A percentile compares a stretch with the other conserved stretches of the same genome.
These are phyloP conservation scores for Malurus alboscapulatus DNA, from an alignment of 2,113 vertebrate species.

Conservation along the genomic window DNA sequence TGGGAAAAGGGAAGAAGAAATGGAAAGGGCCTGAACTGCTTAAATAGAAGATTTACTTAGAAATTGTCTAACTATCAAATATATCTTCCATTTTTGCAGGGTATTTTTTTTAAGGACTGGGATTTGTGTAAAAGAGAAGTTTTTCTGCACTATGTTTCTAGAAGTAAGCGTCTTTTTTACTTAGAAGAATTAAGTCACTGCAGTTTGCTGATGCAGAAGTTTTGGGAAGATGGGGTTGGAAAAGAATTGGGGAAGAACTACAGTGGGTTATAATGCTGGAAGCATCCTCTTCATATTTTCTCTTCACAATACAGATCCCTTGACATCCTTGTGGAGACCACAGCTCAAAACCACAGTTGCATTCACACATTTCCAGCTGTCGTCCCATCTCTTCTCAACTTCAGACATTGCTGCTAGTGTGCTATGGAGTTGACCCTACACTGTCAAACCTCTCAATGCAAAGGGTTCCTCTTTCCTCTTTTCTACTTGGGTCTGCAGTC, in stretches of 20 bases:
- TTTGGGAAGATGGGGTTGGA: background rate
- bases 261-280: background rate
- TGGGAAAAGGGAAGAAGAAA: background rate
- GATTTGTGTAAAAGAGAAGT: background rate
- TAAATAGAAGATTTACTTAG: background rate
- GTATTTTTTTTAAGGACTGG: background rate
- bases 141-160: background rate
- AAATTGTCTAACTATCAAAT: background rate
- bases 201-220: background rate
- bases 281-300: background rate
- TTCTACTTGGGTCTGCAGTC: too few relatives aligned
- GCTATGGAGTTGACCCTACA: background rate
- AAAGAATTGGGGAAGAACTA: background rate
- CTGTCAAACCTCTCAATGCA: background rate
- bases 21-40: background rate
- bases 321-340: background rate
- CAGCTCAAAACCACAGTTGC: background rate
- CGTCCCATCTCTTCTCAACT: background rate
- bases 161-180: background rate
- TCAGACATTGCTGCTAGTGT: background rate
- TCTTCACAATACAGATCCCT: background rate
- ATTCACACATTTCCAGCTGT: background rate
- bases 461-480: background rate
- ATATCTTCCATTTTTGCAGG: background rate
- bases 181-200: background rate